These are phyloP conservation scores for Nemapogon koenigi DNA, from an alignment of 2,888 invertebrate genomes.

Conservation along the genomic window DNA sequence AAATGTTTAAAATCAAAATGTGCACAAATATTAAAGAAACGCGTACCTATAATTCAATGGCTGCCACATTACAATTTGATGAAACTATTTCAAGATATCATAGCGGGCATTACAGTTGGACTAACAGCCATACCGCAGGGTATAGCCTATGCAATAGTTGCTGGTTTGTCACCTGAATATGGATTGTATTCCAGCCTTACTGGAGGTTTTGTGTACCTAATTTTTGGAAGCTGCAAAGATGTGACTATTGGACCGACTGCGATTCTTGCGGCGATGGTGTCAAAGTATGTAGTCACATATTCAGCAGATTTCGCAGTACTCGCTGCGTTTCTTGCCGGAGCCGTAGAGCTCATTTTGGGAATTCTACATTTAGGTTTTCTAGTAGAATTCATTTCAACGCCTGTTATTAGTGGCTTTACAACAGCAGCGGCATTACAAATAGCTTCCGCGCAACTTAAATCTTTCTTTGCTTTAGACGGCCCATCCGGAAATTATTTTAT, in stretches of 20 bases:
- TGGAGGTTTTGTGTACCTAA: constrained; percentile 85
- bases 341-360: constrained; percentile 73
- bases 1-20: background rate
- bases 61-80: constrained; percentile 71
- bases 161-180: constrained; percentile 75
- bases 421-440: constrained; percentile 88
- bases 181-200: constrained; percentile 91
- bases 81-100: constrained; percentile 75
- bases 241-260: constrained; percentile 85
- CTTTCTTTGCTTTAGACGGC: constrained; percentile 69
- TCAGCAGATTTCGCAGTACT: constrained; percentile 76
- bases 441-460: constrained; percentile 79
- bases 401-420: constrained; percentile 85
- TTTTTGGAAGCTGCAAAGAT: constrained; percentile 87
- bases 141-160: constrained; percentile 81
- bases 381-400: constrained; percentile 84
- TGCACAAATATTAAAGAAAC: constrained; percentile 30
- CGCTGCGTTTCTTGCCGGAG: constrained; percentile 75
- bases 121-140: constrained; percentile 85
- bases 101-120: constrained; percentile 88
- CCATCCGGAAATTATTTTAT: constrained; percentile 71
- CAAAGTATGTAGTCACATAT: constrained; percentile 67
- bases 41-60: constrained; percentile 76
- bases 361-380: constrained; percentile 80
- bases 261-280: constrained; percentile 84